phyloP scores from a whole-genome alignment of 2,797 vertebrate genomes.

The Oreochromis grahami region DNA sequence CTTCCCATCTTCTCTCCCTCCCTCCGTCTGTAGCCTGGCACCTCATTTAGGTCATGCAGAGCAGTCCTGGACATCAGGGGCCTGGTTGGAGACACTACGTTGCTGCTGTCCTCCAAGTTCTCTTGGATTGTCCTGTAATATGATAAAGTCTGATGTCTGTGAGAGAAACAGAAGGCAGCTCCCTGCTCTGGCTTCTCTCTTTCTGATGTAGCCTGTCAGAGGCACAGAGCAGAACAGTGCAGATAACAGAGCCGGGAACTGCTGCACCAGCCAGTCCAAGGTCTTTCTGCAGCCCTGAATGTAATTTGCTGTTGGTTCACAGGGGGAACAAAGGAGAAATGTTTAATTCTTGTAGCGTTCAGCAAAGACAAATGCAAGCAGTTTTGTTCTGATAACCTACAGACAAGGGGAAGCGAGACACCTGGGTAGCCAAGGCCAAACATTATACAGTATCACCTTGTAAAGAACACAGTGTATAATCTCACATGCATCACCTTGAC shows the following conservation, averaged over 20 bases:
- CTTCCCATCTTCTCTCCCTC: constrained; percentile 16
- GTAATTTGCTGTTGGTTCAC: constrained; percentile 57
- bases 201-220: constrained; percentile 66
- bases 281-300: constrained; percentile 62
- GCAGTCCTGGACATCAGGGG: constrained; percentile 34
- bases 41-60: constrained; percentile 43
- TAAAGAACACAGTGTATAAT: constrained; percentile 40
- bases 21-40: constrained; percentile 16
- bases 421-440: constrained; percentile 58
- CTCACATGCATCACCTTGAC: constrained; percentile 11
- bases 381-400: constrained; percentile 67
- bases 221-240: constrained; percentile 58
- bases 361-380: constrained; percentile 56
- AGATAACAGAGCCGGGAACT: constrained; percentile 59
- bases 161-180: constrained; percentile 65
- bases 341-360: constrained; percentile 49
- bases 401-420: constrained; percentile 36
- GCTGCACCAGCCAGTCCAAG: constrained; percentile 52
- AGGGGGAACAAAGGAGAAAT: constrained; percentile 61
- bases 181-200: constrained; percentile 69
- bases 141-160: constrained; percentile 69
- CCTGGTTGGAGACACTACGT: constrained; percentile 20
- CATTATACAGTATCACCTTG: constrained; percentile 35
- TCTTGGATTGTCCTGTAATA: constrained; percentile 54
- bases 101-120: constrained; percentile 33